Evolutionary conservation across 1,140 invertebrate species (phyloP).

Genomic region (Diprion similis): DNA sequence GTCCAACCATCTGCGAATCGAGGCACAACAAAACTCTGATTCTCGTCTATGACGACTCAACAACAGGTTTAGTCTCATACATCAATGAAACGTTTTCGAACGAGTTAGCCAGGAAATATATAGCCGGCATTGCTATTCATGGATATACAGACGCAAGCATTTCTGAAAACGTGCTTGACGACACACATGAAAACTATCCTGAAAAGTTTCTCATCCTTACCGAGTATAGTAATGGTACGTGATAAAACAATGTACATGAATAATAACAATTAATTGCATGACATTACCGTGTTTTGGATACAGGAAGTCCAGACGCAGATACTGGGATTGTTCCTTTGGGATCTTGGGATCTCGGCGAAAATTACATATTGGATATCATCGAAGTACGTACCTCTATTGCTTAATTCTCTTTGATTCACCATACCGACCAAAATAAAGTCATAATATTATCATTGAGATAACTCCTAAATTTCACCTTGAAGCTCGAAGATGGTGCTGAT

Average conservation of each 20-base stretch:
- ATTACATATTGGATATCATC: neutral
- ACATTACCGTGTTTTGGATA: slow-evolving; percentile 16
- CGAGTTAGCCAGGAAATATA: slow-evolving; percentile 67
- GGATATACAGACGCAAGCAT: slow-evolving; percentile 76
- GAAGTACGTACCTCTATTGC: neutral
- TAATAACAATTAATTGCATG: neutral
- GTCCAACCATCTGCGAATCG: slow-evolving; percentile 67
- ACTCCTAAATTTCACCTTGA: too few species aligned
- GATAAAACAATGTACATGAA: slow-evolving; percentile 10
- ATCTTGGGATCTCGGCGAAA: slow-evolving; percentile 66
- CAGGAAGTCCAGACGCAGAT: slow-evolving; percentile 57
- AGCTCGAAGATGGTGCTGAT: too few species aligned
- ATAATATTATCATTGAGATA: too few species aligned
- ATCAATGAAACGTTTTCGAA: slow-evolving; percentile 39
- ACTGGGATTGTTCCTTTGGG: slow-evolving; percentile 68
- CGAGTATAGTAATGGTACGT: slow-evolving; percentile 75
- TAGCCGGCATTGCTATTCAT: slow-evolving; percentile 83
- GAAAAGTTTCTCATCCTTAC: slow-evolving; percentile 80
- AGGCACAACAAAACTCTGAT: slow-evolving; percentile 66
- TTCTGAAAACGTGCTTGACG: slow-evolving; percentile 62
- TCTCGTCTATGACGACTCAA: slow-evolving; percentile 73
- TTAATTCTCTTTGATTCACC: slow-evolving; percentile 13
- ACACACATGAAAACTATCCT: slow-evolving; percentile 67
- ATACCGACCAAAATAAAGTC: too few species aligned
- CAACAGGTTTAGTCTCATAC: slow-evolving; percentile 63